Evolutionary conservation across 2,888 invertebrate species (phyloP).

Genomic region (Nebria brevicollis): DNA sequence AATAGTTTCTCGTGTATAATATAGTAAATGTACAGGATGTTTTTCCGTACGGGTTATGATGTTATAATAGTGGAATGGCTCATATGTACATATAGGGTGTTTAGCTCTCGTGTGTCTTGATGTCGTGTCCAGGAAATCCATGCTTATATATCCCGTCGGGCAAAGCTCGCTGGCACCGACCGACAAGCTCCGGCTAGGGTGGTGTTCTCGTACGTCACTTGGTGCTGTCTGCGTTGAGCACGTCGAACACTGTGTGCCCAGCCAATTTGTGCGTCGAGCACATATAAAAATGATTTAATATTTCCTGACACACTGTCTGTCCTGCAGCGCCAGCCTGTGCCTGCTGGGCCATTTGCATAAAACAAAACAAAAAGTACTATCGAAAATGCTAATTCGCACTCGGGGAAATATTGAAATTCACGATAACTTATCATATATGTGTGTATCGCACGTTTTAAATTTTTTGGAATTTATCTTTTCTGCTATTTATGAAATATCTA

Average conservation of each 20-base stretch:
- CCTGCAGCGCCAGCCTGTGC: constrained; percentile 5
- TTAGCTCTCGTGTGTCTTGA: background rate
- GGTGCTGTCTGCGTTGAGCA: background rate
- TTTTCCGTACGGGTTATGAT: background rate
- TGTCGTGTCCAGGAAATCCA: background rate
- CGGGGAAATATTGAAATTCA: background rate
- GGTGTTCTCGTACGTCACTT: background rate
- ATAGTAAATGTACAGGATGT: too few relatives aligned
- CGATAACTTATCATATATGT: background rate
- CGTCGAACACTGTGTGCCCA: constrained; percentile 2
- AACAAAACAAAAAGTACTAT: background rate
- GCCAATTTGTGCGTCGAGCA: constrained; percentile 12
- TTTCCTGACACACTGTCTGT: constrained; percentile 7
- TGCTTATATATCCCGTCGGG: background rate
- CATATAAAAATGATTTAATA: constrained; percentile 22
- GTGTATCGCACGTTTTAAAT: background rate
- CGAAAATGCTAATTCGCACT: background rate
- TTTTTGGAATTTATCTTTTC: background rate
- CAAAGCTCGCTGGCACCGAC: background rate
- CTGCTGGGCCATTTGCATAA: constrained; percentile 11
- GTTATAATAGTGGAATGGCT: background rate
- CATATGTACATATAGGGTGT: background rate
- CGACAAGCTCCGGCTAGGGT: background rate
- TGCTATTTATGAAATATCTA: too few relatives aligned
- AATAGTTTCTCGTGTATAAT: too few relatives aligned